Conservation (phyloP, 2,888 invertebrate species). For the Pharmacophagus antenor region DNA sequence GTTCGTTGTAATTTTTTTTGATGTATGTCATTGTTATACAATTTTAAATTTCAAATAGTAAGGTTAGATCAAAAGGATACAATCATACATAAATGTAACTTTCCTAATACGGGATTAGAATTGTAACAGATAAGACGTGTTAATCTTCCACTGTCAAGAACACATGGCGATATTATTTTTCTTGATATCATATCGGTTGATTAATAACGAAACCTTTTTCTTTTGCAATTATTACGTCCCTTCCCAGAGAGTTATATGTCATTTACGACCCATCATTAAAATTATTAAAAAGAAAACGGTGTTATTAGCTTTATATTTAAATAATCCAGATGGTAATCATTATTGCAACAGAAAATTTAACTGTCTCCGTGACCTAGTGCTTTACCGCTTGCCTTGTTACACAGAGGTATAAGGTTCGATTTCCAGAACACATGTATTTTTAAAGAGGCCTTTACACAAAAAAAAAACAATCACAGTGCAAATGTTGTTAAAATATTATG, state of each 20-base stretch:
- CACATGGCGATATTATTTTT: conserved; percentile 78
- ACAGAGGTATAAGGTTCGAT: no score
- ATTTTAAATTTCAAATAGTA: neutral
- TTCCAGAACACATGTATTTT: no score
- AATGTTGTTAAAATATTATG: no score
- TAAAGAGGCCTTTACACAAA: no score
- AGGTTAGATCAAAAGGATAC: neutral
- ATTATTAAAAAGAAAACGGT: conserved; percentile 2
- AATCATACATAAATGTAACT: neutral
- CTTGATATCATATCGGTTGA: conserved; percentile 70
- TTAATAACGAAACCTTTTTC: conserved; percentile 71
- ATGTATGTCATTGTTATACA: neutral
- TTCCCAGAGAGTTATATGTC: conserved; percentile 13
- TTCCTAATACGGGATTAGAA: conserved; percentile 39
- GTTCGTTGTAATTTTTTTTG: neutral
- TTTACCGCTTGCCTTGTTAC: no score
- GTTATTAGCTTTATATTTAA: neutral
- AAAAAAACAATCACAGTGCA: no score
- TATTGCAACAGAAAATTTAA: no score
- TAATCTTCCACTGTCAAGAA: conserved; percentile 74
- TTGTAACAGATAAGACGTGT: conserved; percentile 59
- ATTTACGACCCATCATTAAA: conserved; percentile 18
- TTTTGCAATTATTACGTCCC: conserved; percentile 60
- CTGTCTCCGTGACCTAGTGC: no score
- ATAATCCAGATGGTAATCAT: neutral